Evolutionary conservation across 2,113 vertebrate genomes (phyloP).

Genomic region (Lasiurus cinereus): DNA sequence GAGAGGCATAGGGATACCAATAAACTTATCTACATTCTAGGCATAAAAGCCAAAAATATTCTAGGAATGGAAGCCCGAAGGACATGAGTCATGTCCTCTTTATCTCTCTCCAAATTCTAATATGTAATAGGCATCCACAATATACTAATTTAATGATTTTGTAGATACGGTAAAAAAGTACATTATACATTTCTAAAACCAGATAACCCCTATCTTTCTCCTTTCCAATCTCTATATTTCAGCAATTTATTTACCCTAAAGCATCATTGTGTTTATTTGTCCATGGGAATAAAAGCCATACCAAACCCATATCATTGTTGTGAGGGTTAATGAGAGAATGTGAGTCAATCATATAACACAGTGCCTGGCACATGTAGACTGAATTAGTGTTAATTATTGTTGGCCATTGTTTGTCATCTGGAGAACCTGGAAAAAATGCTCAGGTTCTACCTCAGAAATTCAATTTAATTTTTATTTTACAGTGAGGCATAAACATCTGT

Average conservation of each 20-base stretch:
- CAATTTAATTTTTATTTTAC: constrained; percentile 35
- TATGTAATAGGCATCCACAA: not conserved
- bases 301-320: not conserved
- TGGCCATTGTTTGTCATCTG: not conserved
- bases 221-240: not conserved
- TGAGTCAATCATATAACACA: not conserved
- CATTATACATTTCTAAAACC: not conserved
- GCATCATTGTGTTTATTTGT: not conserved
- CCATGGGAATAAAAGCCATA: not conserved
- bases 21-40: not conserved
- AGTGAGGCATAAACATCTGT: not conserved
- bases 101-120: constrained; percentile 13
- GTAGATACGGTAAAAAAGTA: not conserved
- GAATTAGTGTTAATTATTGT: not conserved
- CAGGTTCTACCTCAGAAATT: not conserved
- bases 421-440: not conserved
- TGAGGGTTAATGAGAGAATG: not conserved
- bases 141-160: not conserved
- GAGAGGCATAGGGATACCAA: not conserved
- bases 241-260: constrained; percentile 22
- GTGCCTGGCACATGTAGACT: not conserved
- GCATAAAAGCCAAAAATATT: not conserved
- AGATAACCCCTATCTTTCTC: not conserved
- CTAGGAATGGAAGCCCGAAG: not conserved
- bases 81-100: not conserved